These are phyloP conservation scores for Anoncus sp. DNA, from an alignment of 2,888 invertebrate species.

Conservation along the genomic window DNA sequence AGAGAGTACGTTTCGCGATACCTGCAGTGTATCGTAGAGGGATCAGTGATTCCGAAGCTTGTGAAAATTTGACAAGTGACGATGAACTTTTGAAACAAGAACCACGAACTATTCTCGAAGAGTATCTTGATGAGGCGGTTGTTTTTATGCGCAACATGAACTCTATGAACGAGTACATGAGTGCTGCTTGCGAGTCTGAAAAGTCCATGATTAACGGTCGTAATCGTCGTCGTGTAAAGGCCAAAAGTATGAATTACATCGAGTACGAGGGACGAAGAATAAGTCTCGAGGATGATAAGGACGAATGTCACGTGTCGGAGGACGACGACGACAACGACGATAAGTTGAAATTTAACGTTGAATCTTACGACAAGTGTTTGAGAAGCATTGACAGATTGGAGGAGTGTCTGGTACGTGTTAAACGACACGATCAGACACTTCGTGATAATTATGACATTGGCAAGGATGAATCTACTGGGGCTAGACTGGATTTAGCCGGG, in stretches of 20 bases:
- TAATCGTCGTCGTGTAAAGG: conserved; percentile 38
- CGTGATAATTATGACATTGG: conserved; percentile 72
- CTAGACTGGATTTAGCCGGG: conserved; percentile 76
- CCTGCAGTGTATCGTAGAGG: conserved; percentile 46
- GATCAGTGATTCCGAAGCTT: conserved; percentile 67
- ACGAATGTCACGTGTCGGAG: conserved; percentile 51
- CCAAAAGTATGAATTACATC: conserved; percentile 61
- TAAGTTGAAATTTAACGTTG: conserved; percentile 55
- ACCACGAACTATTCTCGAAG: conserved; percentile 66
- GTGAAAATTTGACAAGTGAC: conserved; percentile 54
- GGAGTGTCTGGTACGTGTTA: conserved; percentile 71
- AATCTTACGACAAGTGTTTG: conserved; percentile 75
- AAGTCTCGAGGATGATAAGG: conserved; percentile 64
- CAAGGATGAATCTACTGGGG: conserved; percentile 74
- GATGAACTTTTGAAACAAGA: conserved; percentile 32
- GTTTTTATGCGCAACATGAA: conserved; percentile 77
- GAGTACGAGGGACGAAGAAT: conserved; percentile 63
- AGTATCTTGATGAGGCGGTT: conserved; percentile 74
- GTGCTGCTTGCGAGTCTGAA: conserved; percentile 62
- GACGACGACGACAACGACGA: conserved; percentile 54
- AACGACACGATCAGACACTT: conserved; percentile 72
- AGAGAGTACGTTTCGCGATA: conserved; percentile 64
- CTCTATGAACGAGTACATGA: conserved; percentile 75
- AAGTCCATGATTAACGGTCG: conserved; percentile 46
- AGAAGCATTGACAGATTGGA: conserved; percentile 74